phyloP scores from a whole-genome alignment of 2,113 vertebrate species.

The Nyctereutes procyonoides region DNA sequence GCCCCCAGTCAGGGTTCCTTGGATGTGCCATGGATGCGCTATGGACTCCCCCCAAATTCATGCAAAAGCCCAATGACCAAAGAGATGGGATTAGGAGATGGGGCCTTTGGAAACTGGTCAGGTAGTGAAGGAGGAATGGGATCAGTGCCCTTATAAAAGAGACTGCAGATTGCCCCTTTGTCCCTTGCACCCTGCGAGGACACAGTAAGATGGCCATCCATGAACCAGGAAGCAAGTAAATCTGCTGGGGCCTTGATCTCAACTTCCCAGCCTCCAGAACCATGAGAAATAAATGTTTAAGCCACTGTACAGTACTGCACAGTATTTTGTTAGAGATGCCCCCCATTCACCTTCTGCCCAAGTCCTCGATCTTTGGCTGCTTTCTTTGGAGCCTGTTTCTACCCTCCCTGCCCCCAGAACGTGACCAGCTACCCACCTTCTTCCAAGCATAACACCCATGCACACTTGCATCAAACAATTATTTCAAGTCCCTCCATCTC shows the following conservation, averaged over 20 bases:
- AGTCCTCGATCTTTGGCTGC: fast-evolving
- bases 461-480: fast-evolving
- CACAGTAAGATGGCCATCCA: not conserved
- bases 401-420: not conserved
- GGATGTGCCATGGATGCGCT: not conserved
- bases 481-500: not conserved
- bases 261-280: not conserved
- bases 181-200: not conserved
- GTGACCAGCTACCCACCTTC: not conserved
- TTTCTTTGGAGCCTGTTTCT: not conserved
- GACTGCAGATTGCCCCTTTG: too few relatives aligned
- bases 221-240: not conserved
- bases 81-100: too few relatives aligned
- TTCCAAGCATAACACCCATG: fast-evolving
- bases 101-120: not conserved
- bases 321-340: fast-evolving
- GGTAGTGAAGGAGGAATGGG: not conserved
- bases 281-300: not conserved
- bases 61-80: not conserved
- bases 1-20: too few relatives aligned
- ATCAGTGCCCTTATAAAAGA: not conserved
- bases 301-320: not conserved
- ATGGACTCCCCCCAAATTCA: not conserved
- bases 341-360: too few relatives aligned
- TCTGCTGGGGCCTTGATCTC: not conserved